phyloP scores from a whole-genome alignment of 2,113 vertebrate species.

The Heliornis fulica region DNA sequence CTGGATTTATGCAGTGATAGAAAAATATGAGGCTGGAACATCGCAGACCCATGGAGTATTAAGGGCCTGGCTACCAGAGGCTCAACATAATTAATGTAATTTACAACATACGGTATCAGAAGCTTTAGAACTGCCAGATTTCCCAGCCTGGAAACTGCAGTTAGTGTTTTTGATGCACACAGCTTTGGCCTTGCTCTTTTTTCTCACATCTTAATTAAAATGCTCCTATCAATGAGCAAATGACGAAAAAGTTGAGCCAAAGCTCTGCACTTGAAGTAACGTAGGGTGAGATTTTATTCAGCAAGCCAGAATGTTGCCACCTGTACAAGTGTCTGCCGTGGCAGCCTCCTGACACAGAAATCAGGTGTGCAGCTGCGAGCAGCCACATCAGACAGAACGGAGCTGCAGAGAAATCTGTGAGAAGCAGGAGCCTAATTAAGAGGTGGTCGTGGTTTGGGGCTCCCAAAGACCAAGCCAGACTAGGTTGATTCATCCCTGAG shows the following conservation, averaged over 20 bases:
- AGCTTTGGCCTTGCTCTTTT: slow-evolving; percentile 30
- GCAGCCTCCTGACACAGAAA: neutral
- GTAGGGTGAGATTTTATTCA: neutral
- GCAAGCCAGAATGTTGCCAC: neutral
- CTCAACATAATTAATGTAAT: neutral
- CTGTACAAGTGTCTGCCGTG: neutral
- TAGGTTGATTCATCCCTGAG: neutral
- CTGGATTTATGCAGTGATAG: neutral
- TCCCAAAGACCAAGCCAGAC: neutral
- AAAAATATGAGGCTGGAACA: neutral
- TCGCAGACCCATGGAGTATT: neutral
- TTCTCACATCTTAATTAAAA: neutral
- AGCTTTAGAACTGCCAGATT: neutral
- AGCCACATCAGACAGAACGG: neutral
- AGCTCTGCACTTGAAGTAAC: neutral
- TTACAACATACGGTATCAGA: neutral
- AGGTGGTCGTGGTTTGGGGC: neutral
- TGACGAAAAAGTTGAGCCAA: neutral
- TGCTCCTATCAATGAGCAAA: neutral
- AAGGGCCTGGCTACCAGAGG: neutral
- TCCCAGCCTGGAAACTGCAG: neutral
- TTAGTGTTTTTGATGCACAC: neutral
- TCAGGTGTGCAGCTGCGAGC: neutral
- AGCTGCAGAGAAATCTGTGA: neutral
- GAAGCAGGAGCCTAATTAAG: neutral